Evolutionary conservation across 2,113 vertebrate genomes (phyloP).

Genomic region (Oncorhynchus keta): DNA sequence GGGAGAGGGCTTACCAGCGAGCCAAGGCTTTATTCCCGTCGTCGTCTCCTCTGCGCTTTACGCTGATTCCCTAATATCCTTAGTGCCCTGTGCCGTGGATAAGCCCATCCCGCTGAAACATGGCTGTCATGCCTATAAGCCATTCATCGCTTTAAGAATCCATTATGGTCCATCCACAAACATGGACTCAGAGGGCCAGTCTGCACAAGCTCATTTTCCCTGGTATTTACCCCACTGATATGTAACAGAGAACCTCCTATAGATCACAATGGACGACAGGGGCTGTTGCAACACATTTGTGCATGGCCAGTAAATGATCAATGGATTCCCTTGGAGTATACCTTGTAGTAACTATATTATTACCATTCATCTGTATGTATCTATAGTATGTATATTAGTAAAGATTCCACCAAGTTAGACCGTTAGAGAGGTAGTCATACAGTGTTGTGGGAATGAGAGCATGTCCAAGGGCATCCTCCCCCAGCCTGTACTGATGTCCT

Average conservation of each 20-base stretch:
- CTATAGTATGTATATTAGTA: background rate
- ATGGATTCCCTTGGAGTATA: background rate
- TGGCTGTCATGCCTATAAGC: conserved; percentile 75
- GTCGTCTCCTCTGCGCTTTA: conserved; percentile 77
- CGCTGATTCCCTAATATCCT: conserved; percentile 79
- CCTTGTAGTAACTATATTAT: background rate
- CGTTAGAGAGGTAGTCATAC: background rate
- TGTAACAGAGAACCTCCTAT: conserved; percentile 28
- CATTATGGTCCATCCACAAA: conserved; percentile 72
- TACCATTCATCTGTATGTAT: background rate
- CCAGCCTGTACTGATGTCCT: background rate
- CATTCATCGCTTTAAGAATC: conserved; percentile 73
- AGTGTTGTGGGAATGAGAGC: background rate
- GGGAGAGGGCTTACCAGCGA: conserved; percentile 61
- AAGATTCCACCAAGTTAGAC: background rate
- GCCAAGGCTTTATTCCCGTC: conserved; percentile 70
- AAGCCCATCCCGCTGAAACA: conserved; percentile 72
- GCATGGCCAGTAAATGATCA: background rate
- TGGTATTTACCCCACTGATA: conserved; percentile 49
- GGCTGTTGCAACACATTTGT: background rate
- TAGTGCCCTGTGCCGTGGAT: conserved; percentile 71
- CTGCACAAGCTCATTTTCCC: conserved; percentile 68
- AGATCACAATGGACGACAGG: conserved; percentile 30
- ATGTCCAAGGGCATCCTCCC: background rate
- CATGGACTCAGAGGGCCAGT: conserved; percentile 69